Evolutionary conservation across 2,888 invertebrate genomes (phyloP).

Genomic region (Drosophila formosana): DNA sequence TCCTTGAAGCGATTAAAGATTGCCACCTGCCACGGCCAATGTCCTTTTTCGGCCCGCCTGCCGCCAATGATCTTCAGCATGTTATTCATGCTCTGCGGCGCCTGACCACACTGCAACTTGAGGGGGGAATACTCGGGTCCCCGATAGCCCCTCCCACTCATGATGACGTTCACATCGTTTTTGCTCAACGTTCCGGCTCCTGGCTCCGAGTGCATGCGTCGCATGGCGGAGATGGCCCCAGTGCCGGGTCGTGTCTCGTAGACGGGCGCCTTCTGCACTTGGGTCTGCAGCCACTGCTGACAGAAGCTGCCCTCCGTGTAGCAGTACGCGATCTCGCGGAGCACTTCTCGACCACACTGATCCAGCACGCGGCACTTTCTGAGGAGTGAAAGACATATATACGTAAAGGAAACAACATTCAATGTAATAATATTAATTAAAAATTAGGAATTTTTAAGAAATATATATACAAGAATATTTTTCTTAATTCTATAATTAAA

Average conservation of each 20-base stretch:
- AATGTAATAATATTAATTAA: too few relatives aligned
- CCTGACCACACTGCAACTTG: constrained; percentile 85
- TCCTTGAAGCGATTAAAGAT: constrained; percentile 94
- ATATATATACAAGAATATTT: too few relatives aligned
- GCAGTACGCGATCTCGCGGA: constrained; percentile 94
- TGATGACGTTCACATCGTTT: constrained; percentile 83
- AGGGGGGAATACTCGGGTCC: constrained; percentile 84
- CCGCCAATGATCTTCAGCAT: constrained; percentile 95
- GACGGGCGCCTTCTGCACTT: constrained; percentile 82
- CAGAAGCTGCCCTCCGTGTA: constrained; percentile 93
- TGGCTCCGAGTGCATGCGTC: constrained; percentile 66
- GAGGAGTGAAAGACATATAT: constrained; percentile 2
- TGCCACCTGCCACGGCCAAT: constrained; percentile 98
- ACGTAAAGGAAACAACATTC: neutral
- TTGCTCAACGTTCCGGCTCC: constrained; percentile 49
- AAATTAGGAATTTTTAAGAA: too few relatives aligned
- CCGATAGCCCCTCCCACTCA: constrained; percentile 83
- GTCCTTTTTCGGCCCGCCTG: constrained; percentile 90
- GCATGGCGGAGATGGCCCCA: constrained; percentile 57
- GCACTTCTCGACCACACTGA: constrained; percentile 91
- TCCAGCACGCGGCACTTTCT: constrained; percentile 91
- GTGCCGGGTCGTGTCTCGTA: constrained; percentile 73
- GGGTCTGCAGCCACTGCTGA: constrained; percentile 88
- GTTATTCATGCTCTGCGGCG: constrained; percentile 85
- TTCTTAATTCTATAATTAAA: too few relatives aligned